phyloP scores from a whole-genome alignment of 2,888 invertebrate species.

The Ophion slaviceki region DNA sequence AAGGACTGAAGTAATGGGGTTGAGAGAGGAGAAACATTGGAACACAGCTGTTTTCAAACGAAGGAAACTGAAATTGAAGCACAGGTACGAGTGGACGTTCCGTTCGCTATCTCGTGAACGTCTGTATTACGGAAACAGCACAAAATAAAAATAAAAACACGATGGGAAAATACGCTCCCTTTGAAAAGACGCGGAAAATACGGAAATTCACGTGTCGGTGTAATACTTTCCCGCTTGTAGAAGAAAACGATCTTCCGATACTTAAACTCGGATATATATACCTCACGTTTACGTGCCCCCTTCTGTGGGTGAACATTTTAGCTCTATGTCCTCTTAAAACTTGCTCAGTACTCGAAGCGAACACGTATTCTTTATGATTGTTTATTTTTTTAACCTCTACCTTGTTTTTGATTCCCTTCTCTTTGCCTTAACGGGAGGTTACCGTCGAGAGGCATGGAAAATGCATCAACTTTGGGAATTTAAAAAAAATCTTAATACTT shows the following conservation, averaged over 20 bases:
- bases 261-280: background rate
- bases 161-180: background rate
- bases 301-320: background rate
- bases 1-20: background rate
- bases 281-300: background rate
- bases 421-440: background rate
- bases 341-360: background rate
- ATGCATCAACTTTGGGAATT: too few relatives aligned
- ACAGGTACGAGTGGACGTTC: background rate
- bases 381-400: background rate
- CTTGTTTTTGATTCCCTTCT: background rate
- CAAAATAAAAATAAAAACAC: background rate
- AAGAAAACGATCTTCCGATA: background rate
- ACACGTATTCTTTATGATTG: background rate
- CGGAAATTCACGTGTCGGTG: background rate
- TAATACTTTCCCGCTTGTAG: background rate
- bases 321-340: background rate
- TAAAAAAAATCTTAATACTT: too few relatives aligned
- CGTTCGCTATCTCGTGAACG: too few relatives aligned
- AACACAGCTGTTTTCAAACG: background rate
- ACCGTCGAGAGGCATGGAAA: too few relatives aligned
- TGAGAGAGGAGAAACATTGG: slow-evolving; percentile 1
- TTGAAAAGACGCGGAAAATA: background rate
- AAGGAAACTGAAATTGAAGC: background rate
- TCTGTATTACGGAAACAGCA: too few relatives aligned